These are phyloP conservation scores for Littorina saxatilis DNA, from an alignment of 1,140 invertebrate genomes.

Conservation along the genomic window DNA sequence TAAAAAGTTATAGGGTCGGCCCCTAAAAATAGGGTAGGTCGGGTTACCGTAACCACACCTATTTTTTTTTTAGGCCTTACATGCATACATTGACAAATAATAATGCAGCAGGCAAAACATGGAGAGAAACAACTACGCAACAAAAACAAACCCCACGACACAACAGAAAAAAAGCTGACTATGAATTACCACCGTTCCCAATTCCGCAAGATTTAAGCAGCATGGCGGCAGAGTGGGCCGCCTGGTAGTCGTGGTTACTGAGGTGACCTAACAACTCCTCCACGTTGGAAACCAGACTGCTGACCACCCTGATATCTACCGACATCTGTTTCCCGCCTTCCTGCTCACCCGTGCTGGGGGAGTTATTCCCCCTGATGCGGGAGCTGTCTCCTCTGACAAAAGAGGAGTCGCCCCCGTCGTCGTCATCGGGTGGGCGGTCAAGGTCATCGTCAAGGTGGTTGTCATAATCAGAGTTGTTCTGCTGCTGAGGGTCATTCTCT, in stretches of 20 bases:
- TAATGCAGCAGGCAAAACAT: no score
- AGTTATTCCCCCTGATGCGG: no score
- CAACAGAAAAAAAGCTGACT: no score
- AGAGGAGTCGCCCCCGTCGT: background rate
- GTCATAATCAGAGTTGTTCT: background rate
- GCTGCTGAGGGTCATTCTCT: slow-evolving; percentile 7
- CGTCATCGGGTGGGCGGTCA: background rate
- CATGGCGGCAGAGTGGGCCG: slow-evolving; percentile 18
- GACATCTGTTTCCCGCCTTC: background rate
- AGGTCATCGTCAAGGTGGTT: background rate
- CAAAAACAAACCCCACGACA: no score
- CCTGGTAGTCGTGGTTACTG: slow-evolving; percentile 32
- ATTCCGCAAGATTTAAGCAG: slow-evolving; percentile 10
- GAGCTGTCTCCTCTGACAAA: background rate
- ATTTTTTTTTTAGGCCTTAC: no score
- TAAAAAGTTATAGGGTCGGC: no score
- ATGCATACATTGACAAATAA: no score
- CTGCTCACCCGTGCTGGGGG: background rate
- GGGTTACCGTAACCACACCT: no score
- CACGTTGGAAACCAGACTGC: slow-evolving; percentile 50
- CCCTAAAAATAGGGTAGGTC: no score
- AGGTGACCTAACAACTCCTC: slow-evolving; percentile 57
- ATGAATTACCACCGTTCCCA: background rate
- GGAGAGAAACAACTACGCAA: no score
- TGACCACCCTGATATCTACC: slow-evolving; percentile 50